Evolutionary conservation across 2,113 vertebrate species (phyloP), one percentile per base, ranked within the genome.

Genomic region (Cynoglossus semilaevis): DNA sequence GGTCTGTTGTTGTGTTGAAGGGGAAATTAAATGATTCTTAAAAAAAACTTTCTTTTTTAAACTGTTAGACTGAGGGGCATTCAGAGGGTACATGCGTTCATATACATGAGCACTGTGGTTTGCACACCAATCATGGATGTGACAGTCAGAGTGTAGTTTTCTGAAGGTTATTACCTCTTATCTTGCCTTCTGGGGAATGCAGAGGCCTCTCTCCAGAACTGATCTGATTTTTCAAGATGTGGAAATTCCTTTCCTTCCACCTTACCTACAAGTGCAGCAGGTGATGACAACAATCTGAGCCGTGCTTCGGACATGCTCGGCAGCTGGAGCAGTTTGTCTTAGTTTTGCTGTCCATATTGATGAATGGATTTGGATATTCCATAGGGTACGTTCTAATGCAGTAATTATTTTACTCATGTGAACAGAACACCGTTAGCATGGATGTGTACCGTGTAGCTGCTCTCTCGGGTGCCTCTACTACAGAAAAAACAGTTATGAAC

Each of bases 401-500:
- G 7, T 68, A 65, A 69, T 70, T 63, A 46, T 64, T 59, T 58
- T 51, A 63, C 66, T 46, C 64, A 59, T 60, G 50, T 73, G 37
- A 46, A 45, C 9, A n/a, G 11, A 51, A 41, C 58, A n/a, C 17
- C 60, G 9, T 63, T 47, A 22, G 12, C 15, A 15, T 62, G 57
- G 2, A 36, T 64, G 19, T 45, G 41, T 70, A 29, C 2, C 6
- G 54, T 61, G 37, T 55, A 17, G 50, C 18, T 79, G 58, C 61
- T 45, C 49, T 44, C 54, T 69, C 15, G 51, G 74, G 82, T 78
- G 58, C 51, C 62, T 82, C 17, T 14, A n/a, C 54, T 40, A 55
- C 37, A 50, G 79, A 67, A 45, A 61, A 75, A 67, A 56, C 38
- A 45, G 63, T 73, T 78, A 83, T 82, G 70, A 72, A 65, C 22